Base-by-base conservation (phyloP, 2,113 vertebrate species). In the Cyprinodon brontotheroides region DNA sequence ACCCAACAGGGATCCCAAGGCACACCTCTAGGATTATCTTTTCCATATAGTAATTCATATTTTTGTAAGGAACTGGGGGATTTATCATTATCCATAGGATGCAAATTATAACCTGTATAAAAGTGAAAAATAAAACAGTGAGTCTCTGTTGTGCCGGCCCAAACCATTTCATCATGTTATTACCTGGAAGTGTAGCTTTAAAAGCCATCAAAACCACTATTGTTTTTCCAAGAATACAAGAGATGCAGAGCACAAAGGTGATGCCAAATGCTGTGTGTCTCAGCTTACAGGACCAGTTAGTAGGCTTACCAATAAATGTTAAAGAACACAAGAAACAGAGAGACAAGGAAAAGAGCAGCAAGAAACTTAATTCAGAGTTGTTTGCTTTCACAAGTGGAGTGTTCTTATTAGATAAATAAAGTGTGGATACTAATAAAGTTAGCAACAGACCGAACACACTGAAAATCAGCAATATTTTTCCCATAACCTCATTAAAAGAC, bases 361-460 rank as follows among this genome's bases (percentile, higher is more conserved):
- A 81, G 77, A 93, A 94, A 77, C 93, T 94, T 72, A 94, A 72
- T 80, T 94, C 92, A 36, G 93, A 93, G 80, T 94, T 94, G 76
- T 93, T 94, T 29, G 93, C 93, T 43, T 68, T 91, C 6, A 94
- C 91, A 9, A 94, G 39, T 0, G 93, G 93, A 22, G 92, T 91
- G 10, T 93, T 82, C 63, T 87, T 93, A 65, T 93, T 79, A 13
- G 81, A 74, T 3, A 90, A 70, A 59, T 92, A 93, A 6, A 93
- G 38, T 57, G 72, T 71, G 3, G 86, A 80, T 14, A 91, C 82
- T 65, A 75, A 74, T 3, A 86, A 45, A 39, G 91, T 92, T 9
- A 93, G 81, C 4, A 85, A 20, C 4, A 86, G 80, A 57, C 92
- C 93, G 61, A 91, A 84, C 70, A 93, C 67, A 73, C 91, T 91